These are phyloP conservation scores for Tetramorium parvispinum DNA, from an alignment of 1,140 invertebrate genomes.

Conservation along the genomic window DNA sequence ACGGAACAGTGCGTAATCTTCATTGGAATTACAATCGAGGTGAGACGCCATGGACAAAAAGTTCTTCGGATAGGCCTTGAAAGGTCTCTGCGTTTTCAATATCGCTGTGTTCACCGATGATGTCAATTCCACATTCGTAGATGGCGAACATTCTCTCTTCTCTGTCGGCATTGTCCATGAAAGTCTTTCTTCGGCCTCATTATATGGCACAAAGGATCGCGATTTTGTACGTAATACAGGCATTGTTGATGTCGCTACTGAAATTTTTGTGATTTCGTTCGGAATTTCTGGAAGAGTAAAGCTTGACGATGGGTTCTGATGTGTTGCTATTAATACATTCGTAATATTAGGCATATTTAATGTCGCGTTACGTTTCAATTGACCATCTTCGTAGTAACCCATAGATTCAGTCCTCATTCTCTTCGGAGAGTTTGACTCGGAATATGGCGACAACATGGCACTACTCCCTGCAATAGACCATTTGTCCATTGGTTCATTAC, in stretches of 20 bases:
- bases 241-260: background rate
- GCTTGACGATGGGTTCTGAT: no score
- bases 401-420: slow-evolving; percentile 52
- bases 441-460: slow-evolving; percentile 77
- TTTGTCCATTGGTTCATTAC: slow-evolving; percentile 59
- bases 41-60: slow-evolving; percentile 87
- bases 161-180: background rate
- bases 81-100: slow-evolving; percentile 86
- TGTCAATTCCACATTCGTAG: background rate
- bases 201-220: background rate
- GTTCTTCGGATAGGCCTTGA: slow-evolving; percentile 91
- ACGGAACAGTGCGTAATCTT: slow-evolving; percentile 89
- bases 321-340: background rate
- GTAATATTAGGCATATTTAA: background rate
- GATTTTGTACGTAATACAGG: background rate
- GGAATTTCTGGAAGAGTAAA: no score
- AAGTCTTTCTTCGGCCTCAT: background rate
- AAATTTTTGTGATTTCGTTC: background rate
- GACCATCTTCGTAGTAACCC: slow-evolving; percentile 3
- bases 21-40: slow-evolving; percentile 85
- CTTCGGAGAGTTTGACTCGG: slow-evolving; percentile 75
- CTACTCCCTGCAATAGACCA: slow-evolving; percentile 63
- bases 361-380: background rate
- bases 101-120: slow-evolving; percentile 57
- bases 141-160: background rate